Evolutionary conservation across 1,140 invertebrate genomes (phyloP).

Genomic region (Eciton burchellii): DNA sequence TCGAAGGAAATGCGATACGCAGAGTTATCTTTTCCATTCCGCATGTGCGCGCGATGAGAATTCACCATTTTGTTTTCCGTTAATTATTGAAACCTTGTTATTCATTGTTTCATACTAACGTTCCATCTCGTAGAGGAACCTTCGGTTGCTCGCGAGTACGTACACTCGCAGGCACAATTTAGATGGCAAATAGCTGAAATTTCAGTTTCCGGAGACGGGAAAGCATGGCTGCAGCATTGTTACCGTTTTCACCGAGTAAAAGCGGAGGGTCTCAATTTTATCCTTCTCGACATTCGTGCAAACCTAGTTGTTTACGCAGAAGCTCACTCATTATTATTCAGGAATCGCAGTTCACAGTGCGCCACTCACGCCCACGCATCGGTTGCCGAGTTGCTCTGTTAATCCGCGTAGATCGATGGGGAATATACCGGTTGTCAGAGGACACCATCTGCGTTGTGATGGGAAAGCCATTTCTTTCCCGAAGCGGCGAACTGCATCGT

Average conservation of each 20-base stretch:
- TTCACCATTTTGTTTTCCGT: too few species aligned
- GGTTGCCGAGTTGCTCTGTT: not conserved
- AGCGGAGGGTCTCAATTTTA: conserved; percentile 10
- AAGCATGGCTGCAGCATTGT: not conserved
- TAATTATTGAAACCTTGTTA: not conserved
- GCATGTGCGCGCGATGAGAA: too few species aligned
- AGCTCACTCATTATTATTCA: conserved; percentile 48
- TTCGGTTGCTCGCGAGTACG: not conserved
- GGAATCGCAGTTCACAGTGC: conserved; percentile 12
- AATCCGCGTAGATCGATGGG: conserved; percentile 19
- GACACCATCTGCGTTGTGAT: not conserved
- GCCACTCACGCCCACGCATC: conserved; percentile 11
- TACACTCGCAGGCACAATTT: not conserved
- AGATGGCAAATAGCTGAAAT: not conserved
- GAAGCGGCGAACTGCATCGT: too few species aligned
- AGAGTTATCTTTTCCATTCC: too few species aligned
- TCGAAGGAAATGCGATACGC: too few species aligned
- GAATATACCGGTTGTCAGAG: not conserved
- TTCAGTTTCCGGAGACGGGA: not conserved
- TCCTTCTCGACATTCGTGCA: not conserved
- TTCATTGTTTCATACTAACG: not conserved
- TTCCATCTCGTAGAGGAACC: not conserved
- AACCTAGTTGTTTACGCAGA: conserved; percentile 27
- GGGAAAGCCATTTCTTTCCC: not conserved
- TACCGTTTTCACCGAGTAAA: conserved; percentile 13